Conservation (phyloP, 2,888 invertebrate genomes). For the Macropis europaea region DNA sequence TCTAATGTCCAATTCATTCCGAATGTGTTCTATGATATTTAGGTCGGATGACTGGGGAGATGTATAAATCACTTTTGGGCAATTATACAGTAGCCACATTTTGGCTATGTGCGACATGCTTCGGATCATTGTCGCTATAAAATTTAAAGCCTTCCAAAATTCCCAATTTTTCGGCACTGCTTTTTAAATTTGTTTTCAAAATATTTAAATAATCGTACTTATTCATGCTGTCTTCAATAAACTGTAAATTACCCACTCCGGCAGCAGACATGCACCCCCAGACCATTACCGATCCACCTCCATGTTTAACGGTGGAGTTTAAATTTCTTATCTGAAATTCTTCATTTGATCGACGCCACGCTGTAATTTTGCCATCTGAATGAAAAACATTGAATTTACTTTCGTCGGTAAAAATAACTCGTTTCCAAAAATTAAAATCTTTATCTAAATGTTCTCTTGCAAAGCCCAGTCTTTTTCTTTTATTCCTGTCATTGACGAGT, state of each 20-base stretch:
- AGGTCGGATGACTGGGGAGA: neutral
- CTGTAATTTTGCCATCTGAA: too few species aligned
- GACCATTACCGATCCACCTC: too few species aligned
- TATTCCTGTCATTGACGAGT: too few species aligned
- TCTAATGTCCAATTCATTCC: neutral
- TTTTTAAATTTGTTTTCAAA: constrained; percentile 8
- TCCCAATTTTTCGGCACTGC: neutral
- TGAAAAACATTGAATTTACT: too few species aligned
- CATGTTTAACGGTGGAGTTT: too few species aligned
- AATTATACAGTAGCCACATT: constrained; percentile 8
- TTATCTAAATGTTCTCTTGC: too few species aligned
- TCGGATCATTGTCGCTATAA: neutral
- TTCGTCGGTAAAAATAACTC: too few species aligned
- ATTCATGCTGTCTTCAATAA: neutral
- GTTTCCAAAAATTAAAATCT: too few species aligned
- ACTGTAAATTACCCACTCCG: neutral
- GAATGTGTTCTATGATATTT: constrained; percentile 1
- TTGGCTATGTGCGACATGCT: neutral
- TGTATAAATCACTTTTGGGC: neutral
- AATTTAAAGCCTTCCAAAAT: neutral
- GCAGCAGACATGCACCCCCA: neutral
- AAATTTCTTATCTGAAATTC: neutral
- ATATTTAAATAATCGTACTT: constrained; percentile 4
- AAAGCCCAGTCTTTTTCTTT: too few species aligned
- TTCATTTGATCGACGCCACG: neutral